These are phyloP conservation scores for Orius laevigatus DNA, from an alignment of 1,140 invertebrate genomes.

Conservation along the genomic window DNA sequence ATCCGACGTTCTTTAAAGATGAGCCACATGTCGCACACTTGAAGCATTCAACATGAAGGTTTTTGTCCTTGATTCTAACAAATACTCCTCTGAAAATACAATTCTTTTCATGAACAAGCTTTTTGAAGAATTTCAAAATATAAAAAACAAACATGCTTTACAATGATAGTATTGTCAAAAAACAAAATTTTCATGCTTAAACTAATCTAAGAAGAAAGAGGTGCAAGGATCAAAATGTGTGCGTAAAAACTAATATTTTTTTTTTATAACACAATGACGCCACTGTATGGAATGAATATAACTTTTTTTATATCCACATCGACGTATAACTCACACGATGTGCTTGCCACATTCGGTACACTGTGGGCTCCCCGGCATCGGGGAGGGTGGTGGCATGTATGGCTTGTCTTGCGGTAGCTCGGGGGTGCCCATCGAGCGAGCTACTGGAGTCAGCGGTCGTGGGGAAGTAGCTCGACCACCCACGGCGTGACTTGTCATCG, in stretches of 20 bases:
- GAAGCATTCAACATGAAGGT: constrained; percentile 92
- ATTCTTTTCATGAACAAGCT: constrained; percentile 2
- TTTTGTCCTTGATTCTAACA: constrained; percentile 90
- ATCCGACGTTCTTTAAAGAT: constrained; percentile 88
- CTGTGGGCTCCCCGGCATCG: constrained; percentile 35
- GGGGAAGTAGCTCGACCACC: constrained; percentile 35
- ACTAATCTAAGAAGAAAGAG: too few species aligned
- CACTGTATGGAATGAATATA: background rate
- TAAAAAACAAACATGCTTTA: background rate
- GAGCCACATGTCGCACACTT: constrained; percentile 89
- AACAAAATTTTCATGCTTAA: background rate
- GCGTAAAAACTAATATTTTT: background rate
- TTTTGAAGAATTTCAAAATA: constrained; percentile 7
- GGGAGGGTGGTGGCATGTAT: constrained; percentile 23
- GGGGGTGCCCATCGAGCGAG: constrained; percentile 23
- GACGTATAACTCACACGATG: constrained; percentile 47
- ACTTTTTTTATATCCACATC: background rate
- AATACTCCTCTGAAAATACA: constrained; percentile 76
- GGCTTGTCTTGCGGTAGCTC: constrained; percentile 28
- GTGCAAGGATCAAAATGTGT: too few species aligned
- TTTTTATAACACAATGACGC: background rate
- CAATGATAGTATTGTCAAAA: background rate
- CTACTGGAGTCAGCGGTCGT: constrained; percentile 28
- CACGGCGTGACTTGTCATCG: constrained; percentile 39
- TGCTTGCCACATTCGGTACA: constrained; percentile 55